phyloP scores from a whole-genome alignment of 2,888 invertebrate species.

The Drosophila ezoana region DNA sequence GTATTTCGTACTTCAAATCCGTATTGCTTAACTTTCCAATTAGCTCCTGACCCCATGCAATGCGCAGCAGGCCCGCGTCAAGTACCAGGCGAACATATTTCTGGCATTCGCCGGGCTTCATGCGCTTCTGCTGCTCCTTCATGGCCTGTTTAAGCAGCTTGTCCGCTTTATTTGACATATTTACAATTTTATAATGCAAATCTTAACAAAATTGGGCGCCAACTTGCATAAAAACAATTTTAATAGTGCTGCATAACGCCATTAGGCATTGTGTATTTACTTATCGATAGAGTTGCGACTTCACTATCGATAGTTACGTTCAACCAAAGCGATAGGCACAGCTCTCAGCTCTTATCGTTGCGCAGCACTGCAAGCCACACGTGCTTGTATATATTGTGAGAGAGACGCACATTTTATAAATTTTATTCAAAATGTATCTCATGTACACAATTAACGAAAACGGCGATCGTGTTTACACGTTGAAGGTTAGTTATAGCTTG shows the following conservation, averaged over 20 bases:
- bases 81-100: conserved; percentile 81
- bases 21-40: conserved; percentile 53
- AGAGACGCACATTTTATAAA: conserved; percentile 1
- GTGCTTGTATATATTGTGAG: conserved; percentile 48
- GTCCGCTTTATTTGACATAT: conserved; percentile 72
- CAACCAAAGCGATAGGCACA: not conserved
- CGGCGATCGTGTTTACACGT: conserved; percentile 93
- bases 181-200: not conserved
- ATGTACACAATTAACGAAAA: conserved; percentile 91
- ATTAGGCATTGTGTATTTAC: too few species aligned
- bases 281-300: not conserved
- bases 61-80: conserved; percentile 65
- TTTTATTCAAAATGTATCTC: conserved; percentile 88
- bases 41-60: conserved; percentile 62
- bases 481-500: conserved; percentile 88
- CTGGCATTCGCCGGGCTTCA: conserved; percentile 82
- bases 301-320: not conserved
- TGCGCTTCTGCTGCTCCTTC: conserved; percentile 82
- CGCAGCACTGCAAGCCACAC: conserved; percentile 40
- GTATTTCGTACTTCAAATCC: conserved; percentile 71
- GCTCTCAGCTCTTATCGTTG: conserved; percentile 3
- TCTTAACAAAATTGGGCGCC: conserved; percentile 26
- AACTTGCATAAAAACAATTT: not conserved
- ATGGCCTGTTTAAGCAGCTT: conserved; percentile 77
- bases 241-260: conserved; percentile 10